phyloP scores from a whole-genome alignment of 2,113 vertebrate genomes.

The Amphilophus citrinellus region DNA sequence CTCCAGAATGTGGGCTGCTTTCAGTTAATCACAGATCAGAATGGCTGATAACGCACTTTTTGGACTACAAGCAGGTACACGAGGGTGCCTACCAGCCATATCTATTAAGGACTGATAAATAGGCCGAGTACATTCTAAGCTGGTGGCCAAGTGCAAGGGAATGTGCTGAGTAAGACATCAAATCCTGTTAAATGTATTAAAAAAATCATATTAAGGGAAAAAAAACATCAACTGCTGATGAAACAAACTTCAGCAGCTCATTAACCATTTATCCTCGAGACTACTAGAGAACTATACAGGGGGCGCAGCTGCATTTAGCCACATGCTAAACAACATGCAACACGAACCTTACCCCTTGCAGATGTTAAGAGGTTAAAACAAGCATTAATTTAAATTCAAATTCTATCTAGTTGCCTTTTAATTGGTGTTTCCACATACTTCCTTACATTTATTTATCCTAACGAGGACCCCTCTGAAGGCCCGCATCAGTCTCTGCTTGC shows the following conservation, averaged over 20 bases:
- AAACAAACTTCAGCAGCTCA: neutral
- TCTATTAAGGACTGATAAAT: conserved; percentile 2
- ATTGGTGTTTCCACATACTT: neutral
- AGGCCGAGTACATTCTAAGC: neutral
- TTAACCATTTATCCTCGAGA: neutral
- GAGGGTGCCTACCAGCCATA: neutral
- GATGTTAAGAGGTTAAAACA: conserved; percentile 1
- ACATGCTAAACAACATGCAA: neutral
- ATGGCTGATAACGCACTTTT: neutral
- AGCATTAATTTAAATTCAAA: neutral
- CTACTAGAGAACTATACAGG: neutral
- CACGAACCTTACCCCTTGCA: neutral
- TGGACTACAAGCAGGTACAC: neutral
- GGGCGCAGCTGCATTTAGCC: neutral
- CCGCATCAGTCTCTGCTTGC: neutral
- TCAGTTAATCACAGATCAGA: neutral
- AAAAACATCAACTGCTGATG: no score
- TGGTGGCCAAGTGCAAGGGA: neutral
- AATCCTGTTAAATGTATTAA: neutral
- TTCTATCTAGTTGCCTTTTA: conserved; percentile 3
- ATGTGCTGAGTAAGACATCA: conserved; percentile 2
- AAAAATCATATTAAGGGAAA: neutral
- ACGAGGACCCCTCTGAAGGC: conserved; percentile 21
- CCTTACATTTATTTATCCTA: conserved; percentile 17
- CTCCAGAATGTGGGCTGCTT: neutral